These are phyloP conservation scores for Eristalinus sepulchralis DNA, from an alignment of 2,888 invertebrate genomes.

Conservation along the genomic window DNA sequence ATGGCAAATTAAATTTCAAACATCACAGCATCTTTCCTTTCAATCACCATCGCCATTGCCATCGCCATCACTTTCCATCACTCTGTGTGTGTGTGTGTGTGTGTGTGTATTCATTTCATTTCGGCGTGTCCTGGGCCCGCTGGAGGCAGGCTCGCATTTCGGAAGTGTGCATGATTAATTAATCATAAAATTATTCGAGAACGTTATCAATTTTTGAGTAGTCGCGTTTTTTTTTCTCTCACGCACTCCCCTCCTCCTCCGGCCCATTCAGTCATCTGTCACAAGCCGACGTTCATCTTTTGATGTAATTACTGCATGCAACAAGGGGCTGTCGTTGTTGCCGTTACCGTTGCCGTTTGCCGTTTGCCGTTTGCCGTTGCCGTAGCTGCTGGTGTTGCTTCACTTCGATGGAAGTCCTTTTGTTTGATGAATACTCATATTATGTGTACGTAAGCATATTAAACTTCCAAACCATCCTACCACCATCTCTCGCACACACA, in stretches of 20 bases:
- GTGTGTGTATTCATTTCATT: no score
- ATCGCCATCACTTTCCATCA: no score
- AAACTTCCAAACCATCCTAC: background rate
- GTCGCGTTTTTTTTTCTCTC: background rate
- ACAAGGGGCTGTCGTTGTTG: background rate
- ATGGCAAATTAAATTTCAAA: no score
- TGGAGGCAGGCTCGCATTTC: background rate
- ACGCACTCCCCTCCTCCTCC: background rate
- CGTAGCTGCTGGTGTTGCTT: background rate
- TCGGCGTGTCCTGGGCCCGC: no score
- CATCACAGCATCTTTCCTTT: no score
- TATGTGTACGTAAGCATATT: background rate
- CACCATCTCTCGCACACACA: background rate
- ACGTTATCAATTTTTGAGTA: background rate
- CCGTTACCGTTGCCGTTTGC: background rate
- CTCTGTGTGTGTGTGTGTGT: no score
- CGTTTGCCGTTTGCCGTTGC: background rate
- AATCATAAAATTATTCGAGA: slow-evolving; percentile 1
- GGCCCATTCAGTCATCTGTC: background rate
- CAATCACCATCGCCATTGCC: no score
- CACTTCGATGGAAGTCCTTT: background rate
- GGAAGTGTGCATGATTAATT: background rate
- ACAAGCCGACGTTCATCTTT: background rate
- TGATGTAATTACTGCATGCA: background rate
- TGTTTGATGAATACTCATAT: slow-evolving; percentile 1